Percentiles rank a stretch among this genome's conserved stretches.
Conservation (phyloP, 2,797 vertebrate species). For the Danionella dracula region DNA sequence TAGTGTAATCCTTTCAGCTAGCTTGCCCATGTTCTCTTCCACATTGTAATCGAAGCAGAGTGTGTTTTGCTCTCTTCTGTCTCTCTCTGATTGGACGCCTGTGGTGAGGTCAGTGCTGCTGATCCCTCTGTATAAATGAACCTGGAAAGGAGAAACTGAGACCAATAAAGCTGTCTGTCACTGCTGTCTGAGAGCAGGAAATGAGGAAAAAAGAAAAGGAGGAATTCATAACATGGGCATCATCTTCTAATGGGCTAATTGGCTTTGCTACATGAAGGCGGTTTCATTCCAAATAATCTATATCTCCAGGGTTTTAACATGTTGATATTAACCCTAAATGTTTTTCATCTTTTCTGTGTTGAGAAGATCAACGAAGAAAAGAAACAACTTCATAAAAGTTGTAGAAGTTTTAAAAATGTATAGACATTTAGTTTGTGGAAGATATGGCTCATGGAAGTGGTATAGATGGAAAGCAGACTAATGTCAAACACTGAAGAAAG, state of each 20-base stretch:
- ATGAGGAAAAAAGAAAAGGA: slow-evolving; percentile 42
- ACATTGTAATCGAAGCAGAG: slow-evolving; percentile 52
- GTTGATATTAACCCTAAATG: slow-evolving; percentile 35
- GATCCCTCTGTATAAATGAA: slow-evolving; percentile 41
- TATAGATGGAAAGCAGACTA: too few relatives aligned
- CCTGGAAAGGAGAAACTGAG: slow-evolving; percentile 44
- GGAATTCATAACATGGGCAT: slow-evolving; percentile 58
- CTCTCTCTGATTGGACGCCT: slow-evolving; percentile 49
- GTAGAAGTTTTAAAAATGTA: too few relatives aligned
- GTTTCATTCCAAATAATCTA: slow-evolving; percentile 56
- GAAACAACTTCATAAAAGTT: too few relatives aligned
- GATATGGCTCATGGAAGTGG: too few relatives aligned
- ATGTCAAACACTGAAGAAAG: too few relatives aligned
- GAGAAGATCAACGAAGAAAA: too few relatives aligned
- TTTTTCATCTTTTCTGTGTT: slow-evolving; percentile 33
- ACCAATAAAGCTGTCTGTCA: slow-evolving; percentile 46
- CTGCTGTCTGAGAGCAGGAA: slow-evolving; percentile 49
- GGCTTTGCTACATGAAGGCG: slow-evolving; percentile 56
- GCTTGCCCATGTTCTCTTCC: slow-evolving; percentile 30
- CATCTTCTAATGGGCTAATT: slow-evolving; percentile 54
- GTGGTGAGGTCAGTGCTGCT: slow-evolving; percentile 50
- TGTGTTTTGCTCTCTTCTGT: slow-evolving; percentile 53
- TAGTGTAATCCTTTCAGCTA: slow-evolving; percentile 38
- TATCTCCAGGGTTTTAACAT: slow-evolving; percentile 40
- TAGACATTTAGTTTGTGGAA: too few relatives aligned